These are phyloP conservation scores for Tragelaphus scriptus DNA, from an alignment of 2,113 vertebrate species.

Conservation along the genomic window DNA sequence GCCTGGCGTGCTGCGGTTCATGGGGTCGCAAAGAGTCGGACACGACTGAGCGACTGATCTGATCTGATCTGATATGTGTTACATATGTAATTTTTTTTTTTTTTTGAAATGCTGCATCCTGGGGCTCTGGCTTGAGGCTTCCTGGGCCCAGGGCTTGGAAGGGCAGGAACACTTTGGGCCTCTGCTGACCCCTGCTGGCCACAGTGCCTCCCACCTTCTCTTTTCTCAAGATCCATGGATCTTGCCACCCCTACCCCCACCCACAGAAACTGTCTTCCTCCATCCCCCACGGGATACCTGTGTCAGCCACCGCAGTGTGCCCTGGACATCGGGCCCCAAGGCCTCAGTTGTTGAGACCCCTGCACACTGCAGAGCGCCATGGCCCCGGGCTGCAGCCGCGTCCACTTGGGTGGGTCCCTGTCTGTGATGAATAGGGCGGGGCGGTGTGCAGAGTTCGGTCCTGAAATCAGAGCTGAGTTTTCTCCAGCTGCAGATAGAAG, in stretches of 20 bases:
- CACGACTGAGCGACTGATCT: too few relatives aligned
- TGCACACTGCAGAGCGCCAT: accelerated
- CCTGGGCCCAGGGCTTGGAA: not conserved
- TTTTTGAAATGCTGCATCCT: not conserved
- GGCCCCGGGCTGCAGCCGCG: not conserved
- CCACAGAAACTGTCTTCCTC: not conserved
- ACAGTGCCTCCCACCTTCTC: accelerated
- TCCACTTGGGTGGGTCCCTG: not conserved
- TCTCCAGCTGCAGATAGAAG: not conserved
- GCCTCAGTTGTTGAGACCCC: not conserved
- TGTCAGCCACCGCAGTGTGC: accelerated
- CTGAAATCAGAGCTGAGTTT: not conserved
- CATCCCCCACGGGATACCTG: accelerated
- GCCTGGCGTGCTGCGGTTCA: too few relatives aligned
- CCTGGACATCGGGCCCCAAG: too few relatives aligned
- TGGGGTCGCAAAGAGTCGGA: too few relatives aligned
- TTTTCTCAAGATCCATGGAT: not conserved
- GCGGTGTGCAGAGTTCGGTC: not conserved
- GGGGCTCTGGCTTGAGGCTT: not conserved
- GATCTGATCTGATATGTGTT: too few relatives aligned
- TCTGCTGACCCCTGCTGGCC: constrained; percentile 51
- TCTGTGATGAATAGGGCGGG: not conserved
- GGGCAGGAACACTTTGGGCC: not conserved
- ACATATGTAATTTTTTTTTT: not conserved
- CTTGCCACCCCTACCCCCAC: not conserved